Evolutionary conservation across 2,797 vertebrate genomes (phyloP).

Genomic region (Xiphophorus birchmanni): DNA sequence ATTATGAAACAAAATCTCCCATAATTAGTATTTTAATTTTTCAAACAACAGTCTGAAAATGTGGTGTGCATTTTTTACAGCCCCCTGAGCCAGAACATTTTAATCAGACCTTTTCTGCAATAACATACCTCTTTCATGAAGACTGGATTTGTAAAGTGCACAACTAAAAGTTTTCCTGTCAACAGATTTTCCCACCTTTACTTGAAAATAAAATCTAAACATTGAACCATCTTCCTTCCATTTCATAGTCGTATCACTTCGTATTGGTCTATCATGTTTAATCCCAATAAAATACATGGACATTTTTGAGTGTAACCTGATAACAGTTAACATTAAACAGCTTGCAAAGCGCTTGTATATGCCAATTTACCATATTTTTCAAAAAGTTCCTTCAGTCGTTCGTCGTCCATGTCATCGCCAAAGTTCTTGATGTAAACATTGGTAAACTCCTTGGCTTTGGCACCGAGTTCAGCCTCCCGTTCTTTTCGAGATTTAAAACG

Average conservation of each 20-base stretch:
- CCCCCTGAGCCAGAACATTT: neutral
- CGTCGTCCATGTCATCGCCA: slow-evolving; percentile 95
- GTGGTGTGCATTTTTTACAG: neutral
- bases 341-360: neutral
- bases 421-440: slow-evolving; percentile 99
- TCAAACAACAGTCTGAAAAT: neutral
- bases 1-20: neutral
- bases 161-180: neutral
- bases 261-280: neutral
- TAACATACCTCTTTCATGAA: neutral
- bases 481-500: slow-evolving; percentile 99
- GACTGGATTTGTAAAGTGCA: neutral
- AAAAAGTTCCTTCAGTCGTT: slow-evolving; percentile 91
- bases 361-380: slow-evolving; percentile 91
- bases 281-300: neutral
- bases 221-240: neutral
- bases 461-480: slow-evolving; percentile 94
- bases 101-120: neutral
- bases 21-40: neutral
- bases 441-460: slow-evolving; percentile 98
- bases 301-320: neutral
- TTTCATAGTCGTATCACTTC: neutral
- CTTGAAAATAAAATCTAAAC: neutral
- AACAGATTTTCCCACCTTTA: neutral
- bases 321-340: neutral